Evolutionary conservation across 2,888 invertebrate genomes (phyloP).

Genomic region (Phyto melanocephala): DNA sequence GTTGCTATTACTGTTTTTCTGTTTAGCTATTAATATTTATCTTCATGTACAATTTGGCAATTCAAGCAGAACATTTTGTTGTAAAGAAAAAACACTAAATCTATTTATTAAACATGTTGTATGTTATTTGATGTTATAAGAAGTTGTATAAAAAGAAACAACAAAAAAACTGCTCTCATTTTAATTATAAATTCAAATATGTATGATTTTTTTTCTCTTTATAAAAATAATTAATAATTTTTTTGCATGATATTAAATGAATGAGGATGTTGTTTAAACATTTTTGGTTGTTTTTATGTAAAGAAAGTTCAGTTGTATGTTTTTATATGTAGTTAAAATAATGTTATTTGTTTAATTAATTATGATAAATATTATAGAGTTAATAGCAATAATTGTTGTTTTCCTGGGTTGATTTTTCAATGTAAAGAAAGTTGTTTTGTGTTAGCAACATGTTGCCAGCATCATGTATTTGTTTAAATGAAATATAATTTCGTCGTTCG

Average conservation of each 20-base stretch:
- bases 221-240: slow-evolving; percentile 1
- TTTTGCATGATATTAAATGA: slow-evolving; percentile 42
- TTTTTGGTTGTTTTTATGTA: slow-evolving; percentile 1
- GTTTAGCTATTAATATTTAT: slow-evolving; percentile 12
- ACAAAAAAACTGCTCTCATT: background rate
- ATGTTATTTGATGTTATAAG: slow-evolving; percentile 42
- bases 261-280: slow-evolving; percentile 43
- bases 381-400: background rate
- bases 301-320: background rate
- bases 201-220: background rate
- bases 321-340: background rate
- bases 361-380: background rate
- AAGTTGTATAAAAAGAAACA: slow-evolving; percentile 8
- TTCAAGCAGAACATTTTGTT: slow-evolving; percentile 52
- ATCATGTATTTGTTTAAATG: no score
- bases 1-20: slow-evolving; percentile 20
- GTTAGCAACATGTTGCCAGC: background rate
- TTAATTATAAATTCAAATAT: slow-evolving; percentile 2
- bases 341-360: background rate
- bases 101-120: slow-evolving; percentile 7
- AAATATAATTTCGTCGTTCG: no score
- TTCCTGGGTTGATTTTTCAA: no score
- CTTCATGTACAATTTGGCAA: slow-evolving; percentile 46
- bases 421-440: no score
- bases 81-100: slow-evolving; percentile 10